Conservation (phyloP, 2,797 vertebrate species). For the Basileuterus tristriatus region DNA sequence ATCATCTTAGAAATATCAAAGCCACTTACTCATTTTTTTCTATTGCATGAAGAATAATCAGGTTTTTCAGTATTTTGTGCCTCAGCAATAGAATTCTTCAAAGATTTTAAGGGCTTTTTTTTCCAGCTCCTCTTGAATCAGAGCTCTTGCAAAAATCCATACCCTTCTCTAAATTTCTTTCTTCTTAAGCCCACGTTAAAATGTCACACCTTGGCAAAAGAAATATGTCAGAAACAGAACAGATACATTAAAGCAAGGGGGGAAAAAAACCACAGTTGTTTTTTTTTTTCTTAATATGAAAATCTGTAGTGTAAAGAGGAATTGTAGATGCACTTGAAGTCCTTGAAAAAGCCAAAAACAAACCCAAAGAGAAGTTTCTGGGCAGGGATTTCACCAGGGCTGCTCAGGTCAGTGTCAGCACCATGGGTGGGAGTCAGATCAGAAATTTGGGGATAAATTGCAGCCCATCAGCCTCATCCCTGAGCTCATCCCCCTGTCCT, state of each 20-base stretch:
- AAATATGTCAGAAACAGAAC: neutral
- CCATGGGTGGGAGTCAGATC: too few species aligned
- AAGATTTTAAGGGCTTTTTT: conserved; percentile 3
- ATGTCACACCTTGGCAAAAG: neutral
- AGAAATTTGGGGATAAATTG: too few species aligned
- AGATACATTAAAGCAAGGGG: neutral
- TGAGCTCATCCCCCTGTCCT: too few species aligned
- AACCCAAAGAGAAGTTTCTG: neutral
- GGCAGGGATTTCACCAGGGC: neutral
- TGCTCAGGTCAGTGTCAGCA: neutral
- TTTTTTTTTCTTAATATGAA: neutral
- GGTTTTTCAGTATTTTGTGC: neutral
- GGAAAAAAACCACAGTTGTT: neutral
- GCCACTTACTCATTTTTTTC: neutral
- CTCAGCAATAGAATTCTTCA: neutral
- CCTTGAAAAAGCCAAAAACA: neutral
- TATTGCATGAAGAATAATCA: neutral
- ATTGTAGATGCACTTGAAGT: neutral
- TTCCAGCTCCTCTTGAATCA: neutral
- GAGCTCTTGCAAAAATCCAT: neutral
- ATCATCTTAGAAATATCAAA: neutral
- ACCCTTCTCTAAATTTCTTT: neutral
- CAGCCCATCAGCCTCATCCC: too few species aligned
- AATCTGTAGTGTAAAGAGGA: neutral
- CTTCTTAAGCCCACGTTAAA: neutral